Conservation (phyloP, 2,797 vertebrate species). For the Ceyx erithaca region DNA sequence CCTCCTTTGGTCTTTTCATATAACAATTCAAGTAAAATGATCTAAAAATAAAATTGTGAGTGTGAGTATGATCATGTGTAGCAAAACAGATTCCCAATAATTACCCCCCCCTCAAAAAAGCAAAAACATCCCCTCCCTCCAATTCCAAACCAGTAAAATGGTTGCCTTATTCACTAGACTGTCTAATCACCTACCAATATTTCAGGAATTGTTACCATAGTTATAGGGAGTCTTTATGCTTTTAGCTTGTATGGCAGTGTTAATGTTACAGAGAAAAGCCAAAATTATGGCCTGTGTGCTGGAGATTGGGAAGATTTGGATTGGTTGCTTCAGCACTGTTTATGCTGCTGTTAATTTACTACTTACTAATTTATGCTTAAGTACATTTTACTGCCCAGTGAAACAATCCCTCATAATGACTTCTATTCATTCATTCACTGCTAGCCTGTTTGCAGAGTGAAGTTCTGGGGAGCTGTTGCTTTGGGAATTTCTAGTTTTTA, state of each 20-base stretch:
- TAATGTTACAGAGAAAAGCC: background rate
- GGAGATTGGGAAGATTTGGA: background rate
- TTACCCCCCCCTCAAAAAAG: background rate
- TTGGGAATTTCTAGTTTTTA: background rate
- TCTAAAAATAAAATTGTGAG: background rate
- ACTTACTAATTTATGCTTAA: background rate
- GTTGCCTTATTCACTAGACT: background rate
- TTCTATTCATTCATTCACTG: background rate
- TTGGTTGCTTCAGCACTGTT: background rate
- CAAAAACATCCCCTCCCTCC: background rate
- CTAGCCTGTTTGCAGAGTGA: background rate
- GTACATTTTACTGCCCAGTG: background rate
- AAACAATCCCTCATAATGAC: background rate
- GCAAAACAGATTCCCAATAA: background rate
- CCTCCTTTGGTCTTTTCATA: background rate
- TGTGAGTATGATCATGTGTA: background rate
- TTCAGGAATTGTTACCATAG: background rate
- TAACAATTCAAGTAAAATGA: background rate
- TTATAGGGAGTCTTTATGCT: background rate
- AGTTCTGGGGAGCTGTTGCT: background rate
- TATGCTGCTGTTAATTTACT: background rate
- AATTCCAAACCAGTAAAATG: no score
- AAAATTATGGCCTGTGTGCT: background rate
- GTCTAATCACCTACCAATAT: background rate
- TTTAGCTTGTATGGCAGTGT: background rate